Percentiles rank a stretch among this genome's conserved stretches.
phyloP scores from a whole-genome alignment of 1,140 invertebrate genomes.

The Halyomorpha halys region DNA sequence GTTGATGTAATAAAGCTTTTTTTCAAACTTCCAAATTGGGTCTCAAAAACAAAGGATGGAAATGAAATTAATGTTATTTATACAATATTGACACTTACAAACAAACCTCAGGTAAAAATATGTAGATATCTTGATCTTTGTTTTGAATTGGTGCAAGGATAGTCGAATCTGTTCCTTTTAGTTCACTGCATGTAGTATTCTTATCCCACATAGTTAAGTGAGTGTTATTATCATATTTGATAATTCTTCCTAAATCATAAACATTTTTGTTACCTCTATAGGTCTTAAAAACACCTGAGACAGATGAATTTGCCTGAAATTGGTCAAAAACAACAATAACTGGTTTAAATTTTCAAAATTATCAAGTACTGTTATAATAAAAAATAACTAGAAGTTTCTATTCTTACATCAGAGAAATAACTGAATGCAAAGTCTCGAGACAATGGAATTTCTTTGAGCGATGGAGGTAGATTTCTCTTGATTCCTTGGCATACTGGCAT shows the following conservation, averaged over 20 bases:
- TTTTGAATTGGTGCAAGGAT: conserved; percentile 35
- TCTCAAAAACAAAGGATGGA: no score
- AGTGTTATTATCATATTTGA: conserved; percentile 33
- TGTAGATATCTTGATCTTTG: conserved; percentile 18
- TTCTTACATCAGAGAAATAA: background rate
- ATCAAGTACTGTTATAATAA: no score
- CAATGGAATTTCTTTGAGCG: background rate
- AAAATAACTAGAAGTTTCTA: no score
- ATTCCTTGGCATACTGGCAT: conserved; percentile 19
- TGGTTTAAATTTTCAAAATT: no score
- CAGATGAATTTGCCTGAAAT: background rate
- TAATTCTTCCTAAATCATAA: conserved; percentile 33
- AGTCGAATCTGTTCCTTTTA: conserved; percentile 36
- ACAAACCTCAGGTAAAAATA: conserved; percentile 29
- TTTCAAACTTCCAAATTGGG: no score
- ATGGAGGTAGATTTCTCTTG: background rate
- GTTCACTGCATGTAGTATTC: conserved; percentile 29
- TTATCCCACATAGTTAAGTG: conserved; percentile 30
- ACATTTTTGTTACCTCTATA: conserved; percentile 39
- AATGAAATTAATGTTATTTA: background rate
- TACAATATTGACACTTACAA: conserved; percentile 23
- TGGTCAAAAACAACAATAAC: no score
- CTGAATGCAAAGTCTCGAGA: background rate
- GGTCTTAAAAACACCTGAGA: conserved; percentile 45
- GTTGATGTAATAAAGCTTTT: no score